Conservation (phyloP, 2,888 invertebrate genomes). For the Tricholauxania praeusta region DNA sequence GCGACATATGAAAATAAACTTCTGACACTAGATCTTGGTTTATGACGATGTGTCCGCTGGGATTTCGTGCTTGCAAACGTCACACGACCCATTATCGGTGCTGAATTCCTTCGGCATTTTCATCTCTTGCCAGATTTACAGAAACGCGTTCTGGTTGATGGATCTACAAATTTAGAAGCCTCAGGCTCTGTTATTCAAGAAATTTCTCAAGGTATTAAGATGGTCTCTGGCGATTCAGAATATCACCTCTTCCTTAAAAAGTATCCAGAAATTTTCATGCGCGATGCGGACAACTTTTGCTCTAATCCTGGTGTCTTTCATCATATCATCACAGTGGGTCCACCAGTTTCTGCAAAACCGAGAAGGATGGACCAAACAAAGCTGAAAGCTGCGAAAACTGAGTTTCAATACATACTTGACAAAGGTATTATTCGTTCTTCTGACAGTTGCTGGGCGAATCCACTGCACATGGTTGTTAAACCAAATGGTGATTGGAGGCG, state of each 20-base stretch:
- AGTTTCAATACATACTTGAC: conserved; percentile 44
- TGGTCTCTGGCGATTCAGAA: conserved; percentile 15
- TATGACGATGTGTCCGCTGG: neutral
- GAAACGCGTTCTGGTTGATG: too few relatives aligned
- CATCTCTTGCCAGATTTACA: too few relatives aligned
- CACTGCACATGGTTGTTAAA: conserved; percentile 58
- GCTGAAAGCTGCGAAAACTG: conserved; percentile 36
- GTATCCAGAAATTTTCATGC: conserved; percentile 4
- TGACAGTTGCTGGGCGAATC: conserved; percentile 61
- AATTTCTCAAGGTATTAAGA: too few relatives aligned
- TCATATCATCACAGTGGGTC: conserved; percentile 38
- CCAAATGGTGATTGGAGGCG: conserved; percentile 51
- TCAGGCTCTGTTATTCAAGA: too few relatives aligned
- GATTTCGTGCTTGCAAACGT: neutral
- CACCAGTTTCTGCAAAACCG: conserved; percentile 34
- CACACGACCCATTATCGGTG: too few relatives aligned
- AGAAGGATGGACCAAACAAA: too few relatives aligned
- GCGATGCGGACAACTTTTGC: neutral
- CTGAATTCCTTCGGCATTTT: too few relatives aligned
- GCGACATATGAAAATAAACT: neutral
- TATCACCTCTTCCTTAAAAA: neutral
- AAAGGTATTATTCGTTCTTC: conserved; percentile 64
- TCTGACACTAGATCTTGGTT: too few relatives aligned
- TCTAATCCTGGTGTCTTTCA: conserved; percentile 21
- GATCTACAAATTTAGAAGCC: too few relatives aligned